Evolutionary conservation across 2,797 vertebrate species (phyloP).

Genomic region (Lithobates sylvaticus): DNA sequence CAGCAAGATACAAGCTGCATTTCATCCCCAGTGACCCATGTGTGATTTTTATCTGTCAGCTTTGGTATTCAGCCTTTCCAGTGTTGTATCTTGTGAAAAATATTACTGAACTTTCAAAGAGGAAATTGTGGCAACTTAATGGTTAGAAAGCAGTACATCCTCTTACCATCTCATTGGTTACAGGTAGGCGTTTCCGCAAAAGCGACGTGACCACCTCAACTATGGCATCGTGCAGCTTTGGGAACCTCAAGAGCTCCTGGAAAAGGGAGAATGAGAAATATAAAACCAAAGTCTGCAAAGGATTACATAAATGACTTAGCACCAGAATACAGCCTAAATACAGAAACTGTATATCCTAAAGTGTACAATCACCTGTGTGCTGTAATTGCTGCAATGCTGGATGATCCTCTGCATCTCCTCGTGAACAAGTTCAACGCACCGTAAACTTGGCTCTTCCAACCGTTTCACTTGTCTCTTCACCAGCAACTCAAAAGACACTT

Average conservation of each 20-base stretch:
- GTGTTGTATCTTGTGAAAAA: background rate
- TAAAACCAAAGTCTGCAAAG: background rate
- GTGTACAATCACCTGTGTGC: conserved; percentile 78
- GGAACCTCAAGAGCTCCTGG: conserved; percentile 95
- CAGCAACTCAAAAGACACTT: conserved; percentile 95
- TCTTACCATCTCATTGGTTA: conserved; percentile 97
- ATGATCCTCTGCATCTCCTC: conserved; percentile 99
- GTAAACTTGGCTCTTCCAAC: conserved; percentile 94
- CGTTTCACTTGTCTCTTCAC: conserved; percentile 98
- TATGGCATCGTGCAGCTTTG: conserved; percentile 97
- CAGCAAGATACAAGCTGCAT: too few relatives aligned
- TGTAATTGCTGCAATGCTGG: conserved; percentile 92
- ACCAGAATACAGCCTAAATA: background rate
- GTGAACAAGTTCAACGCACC: conserved; percentile 97
- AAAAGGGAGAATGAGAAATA: background rate
- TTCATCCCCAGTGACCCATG: too few relatives aligned
- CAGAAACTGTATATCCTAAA: background rate
- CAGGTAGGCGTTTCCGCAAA: conserved; percentile 91
- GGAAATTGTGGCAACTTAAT: background rate
- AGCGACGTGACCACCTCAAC: conserved; percentile 98
- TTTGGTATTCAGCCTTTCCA: too few relatives aligned
- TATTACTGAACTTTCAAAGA: background rate
- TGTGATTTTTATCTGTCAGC: too few relatives aligned
- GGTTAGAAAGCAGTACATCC: background rate
- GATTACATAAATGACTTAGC: background rate